Percentiles rank a stretch among this genome's conserved stretches.
These are phyloP conservation scores for Premnoplex brunnescens DNA, from an alignment of 2,797 vertebrate genomes.

Conservation along the genomic window DNA sequence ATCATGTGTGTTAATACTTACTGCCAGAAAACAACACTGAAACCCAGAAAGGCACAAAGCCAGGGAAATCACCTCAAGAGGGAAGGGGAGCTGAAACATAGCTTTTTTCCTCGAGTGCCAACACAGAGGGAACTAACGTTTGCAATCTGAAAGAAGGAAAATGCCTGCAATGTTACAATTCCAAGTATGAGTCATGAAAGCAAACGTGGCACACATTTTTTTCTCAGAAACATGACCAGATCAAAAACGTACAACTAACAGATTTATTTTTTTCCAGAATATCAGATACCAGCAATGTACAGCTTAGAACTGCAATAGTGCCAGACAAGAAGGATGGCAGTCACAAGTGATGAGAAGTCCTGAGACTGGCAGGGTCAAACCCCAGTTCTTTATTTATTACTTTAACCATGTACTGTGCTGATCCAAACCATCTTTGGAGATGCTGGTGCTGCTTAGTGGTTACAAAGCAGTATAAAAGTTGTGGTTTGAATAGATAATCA, in stretches of 20 bases:
- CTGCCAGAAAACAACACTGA: background rate
- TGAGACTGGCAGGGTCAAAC: background rate
- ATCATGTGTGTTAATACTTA: fast-evolving
- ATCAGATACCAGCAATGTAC: background rate
- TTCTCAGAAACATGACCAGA: background rate
- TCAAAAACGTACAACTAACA: background rate
- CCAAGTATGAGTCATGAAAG: background rate
- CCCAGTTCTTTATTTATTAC: background rate
- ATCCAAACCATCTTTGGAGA: background rate
- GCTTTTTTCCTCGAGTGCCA: background rate
- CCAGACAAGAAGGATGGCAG: background rate
- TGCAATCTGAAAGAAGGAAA: background rate
- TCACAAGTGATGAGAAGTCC: background rate
- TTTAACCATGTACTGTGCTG: background rate
- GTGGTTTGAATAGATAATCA: background rate
- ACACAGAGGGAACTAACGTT: background rate
- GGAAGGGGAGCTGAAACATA: background rate
- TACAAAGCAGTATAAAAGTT: background rate
- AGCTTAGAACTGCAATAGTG: background rate
- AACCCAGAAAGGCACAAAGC: background rate
- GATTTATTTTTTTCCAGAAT: background rate
- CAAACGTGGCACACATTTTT: background rate
- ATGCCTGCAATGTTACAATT: background rate
- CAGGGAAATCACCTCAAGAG: background rate
- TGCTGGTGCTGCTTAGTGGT: background rate